phyloP scores from a whole-genome alignment of 2,888 invertebrate species.

The Acleris emargana region DNA sequence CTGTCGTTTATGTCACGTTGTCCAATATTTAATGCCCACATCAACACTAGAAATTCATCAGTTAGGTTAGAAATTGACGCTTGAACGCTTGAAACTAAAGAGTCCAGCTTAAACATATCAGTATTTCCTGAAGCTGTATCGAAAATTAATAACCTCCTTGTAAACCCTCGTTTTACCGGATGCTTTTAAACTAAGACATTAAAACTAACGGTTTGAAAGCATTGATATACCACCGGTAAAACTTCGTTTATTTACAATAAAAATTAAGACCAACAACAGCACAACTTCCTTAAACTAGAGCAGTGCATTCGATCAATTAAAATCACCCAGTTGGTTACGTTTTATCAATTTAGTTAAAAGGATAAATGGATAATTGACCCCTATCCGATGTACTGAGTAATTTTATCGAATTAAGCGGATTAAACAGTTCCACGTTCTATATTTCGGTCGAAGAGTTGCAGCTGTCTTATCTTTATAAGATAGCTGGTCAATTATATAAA shows the following conservation, averaged over 20 bases:
- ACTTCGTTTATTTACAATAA: slow-evolving; percentile 47
- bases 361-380: slow-evolving; percentile 84
- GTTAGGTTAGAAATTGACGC: no score
- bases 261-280: slow-evolving; percentile 54
- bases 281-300: slow-evolving; percentile 72
- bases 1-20: no score
- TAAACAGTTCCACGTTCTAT: slow-evolving; percentile 69
- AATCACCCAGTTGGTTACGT: slow-evolving; percentile 78
- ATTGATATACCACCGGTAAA: neutral
- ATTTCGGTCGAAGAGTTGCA: slow-evolving; percentile 39
- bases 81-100: no score
- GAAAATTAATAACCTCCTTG: no score
- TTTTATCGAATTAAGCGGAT: slow-evolving; percentile 78
- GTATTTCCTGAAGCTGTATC: no score
- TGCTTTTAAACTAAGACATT: no score
- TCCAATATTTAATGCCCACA: no score
- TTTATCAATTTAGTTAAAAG: slow-evolving; percentile 83
- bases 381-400: slow-evolving; percentile 71
- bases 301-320: slow-evolving; percentile 77
- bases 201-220: neutral
- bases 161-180: no score
- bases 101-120: no score
- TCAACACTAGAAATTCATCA: no score
- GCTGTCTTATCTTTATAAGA: neutral
- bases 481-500: no score